A percentile compares a stretch with the other conserved stretches of the same genome.
phyloP scores from a whole-genome alignment of 2,888 invertebrate species.

The Ichneumoninae sp. region DNA sequence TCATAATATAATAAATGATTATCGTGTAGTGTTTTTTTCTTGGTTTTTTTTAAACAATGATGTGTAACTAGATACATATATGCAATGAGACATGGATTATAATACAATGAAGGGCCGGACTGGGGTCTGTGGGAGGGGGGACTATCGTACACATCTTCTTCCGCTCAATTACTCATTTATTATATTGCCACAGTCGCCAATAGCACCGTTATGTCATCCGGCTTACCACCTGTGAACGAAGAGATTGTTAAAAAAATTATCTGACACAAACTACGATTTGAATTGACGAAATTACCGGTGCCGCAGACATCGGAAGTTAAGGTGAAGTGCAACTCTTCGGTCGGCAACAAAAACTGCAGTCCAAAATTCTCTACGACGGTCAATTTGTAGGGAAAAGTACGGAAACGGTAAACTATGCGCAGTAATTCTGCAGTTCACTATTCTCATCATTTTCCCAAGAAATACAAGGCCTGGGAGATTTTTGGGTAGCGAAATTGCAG shows the following conservation, averaged over 20 bases:
- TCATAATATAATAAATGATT: conserved; percentile 76
- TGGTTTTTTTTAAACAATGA: conserved; percentile 73
- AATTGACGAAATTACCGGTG: background rate
- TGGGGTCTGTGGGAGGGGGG: conserved; percentile 8
- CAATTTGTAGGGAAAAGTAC: too few species aligned
- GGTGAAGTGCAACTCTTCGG: too few species aligned
- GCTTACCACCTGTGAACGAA: conserved; percentile 94
- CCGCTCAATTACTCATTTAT: conserved; percentile 67
- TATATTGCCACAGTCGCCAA: conserved; percentile 94
- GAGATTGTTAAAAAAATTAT: background rate
- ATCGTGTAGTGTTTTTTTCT: conserved; percentile 69
- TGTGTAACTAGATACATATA: conserved; percentile 79
- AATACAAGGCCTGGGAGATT: too few species aligned
- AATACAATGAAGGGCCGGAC: conserved; percentile 80
- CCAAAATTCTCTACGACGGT: too few species aligned
- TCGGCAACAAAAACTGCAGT: too few species aligned
- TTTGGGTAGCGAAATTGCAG: too few species aligned
- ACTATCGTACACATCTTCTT: conserved; percentile 77
- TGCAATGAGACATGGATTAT: conserved; percentile 82
- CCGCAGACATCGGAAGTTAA: background rate
- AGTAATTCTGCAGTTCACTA: too few species aligned
- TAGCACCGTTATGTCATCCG: conserved; percentile 99
- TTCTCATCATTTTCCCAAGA: too few species aligned
- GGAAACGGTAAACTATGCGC: too few species aligned
- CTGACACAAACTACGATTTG: background rate